Base-by-base conservation (phyloP, 2,888 invertebrate genomes). In the Craniophora ligustri region DNA sequence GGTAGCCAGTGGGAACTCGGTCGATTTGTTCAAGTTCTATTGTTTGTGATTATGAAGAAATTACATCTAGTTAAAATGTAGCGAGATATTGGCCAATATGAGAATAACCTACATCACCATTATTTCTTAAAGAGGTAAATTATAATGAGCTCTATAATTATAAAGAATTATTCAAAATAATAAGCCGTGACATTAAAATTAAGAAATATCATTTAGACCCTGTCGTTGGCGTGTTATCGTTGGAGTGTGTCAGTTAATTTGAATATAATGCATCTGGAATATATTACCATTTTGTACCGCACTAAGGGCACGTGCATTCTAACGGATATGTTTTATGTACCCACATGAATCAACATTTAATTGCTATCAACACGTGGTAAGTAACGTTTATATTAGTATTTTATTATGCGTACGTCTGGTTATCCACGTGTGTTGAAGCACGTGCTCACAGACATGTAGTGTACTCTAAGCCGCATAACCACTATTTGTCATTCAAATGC, bases 361-460 rank as follows among this genome's bases (percentile, higher is more conserved):
- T 87, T 85, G 75, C 67, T 80, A 79, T 78, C 65, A 69, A 68
- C 88, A 89, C 89, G 87, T 88, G 86, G 76, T 65, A 14, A 34
- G 56, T 49, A 47, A 53, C 28, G 62, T 60, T 65, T 41, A 49
- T 56, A 58, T 66, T 66, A 67, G 67, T 60, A 62, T 62, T 47
- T 61, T 55, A 65, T 58, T 68, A 69, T 69, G 63, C 54, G 57
- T 68, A 54, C 28, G 56, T 63, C 51, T 61, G 64, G 30, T 51
- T 32, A 26, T 67, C 58, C 68, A 67, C 70, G 53, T 61, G 63
- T 69, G 35, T 28, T 30, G 5, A 15, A 50, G 49, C 73, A 72
- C 70, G 73, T 72, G 59, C 56, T 64, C 21, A 31, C 47, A 11
- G 47, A 28, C 67, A 60, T 60, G 51, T 19, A 60, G 39, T 48